A percentile compares a stretch with the other conserved stretches of the same genome.
Evolutionary conservation across 2,797 vertebrate species (phyloP).

Genomic region (Lepilemur ruficaudatus): DNA sequence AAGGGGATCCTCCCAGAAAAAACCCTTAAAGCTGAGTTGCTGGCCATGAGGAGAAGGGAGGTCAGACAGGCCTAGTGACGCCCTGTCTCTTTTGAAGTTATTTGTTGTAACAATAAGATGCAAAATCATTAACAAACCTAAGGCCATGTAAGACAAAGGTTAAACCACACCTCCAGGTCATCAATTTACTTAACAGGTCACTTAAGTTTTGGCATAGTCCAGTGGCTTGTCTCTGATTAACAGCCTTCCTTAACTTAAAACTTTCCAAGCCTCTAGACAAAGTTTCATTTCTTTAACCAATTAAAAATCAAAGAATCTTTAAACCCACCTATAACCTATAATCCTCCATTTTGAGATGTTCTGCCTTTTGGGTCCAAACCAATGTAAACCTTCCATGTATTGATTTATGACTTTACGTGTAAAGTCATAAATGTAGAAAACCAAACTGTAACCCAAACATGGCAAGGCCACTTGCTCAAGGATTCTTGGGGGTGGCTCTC

Average conservation of each 20-base stretch:
- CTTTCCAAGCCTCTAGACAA: neutral
- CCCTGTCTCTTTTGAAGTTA: neutral
- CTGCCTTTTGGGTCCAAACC: neutral
- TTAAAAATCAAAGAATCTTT: neutral
- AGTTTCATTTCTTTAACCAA: neutral
- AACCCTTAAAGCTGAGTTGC: neutral
- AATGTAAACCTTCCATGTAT: neutral
- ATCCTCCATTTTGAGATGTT: neutral
- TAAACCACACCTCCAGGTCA: neutral
- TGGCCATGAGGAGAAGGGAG: neutral
- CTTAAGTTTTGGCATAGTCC: neutral
- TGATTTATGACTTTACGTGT: neutral
- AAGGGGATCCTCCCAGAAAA: neutral
- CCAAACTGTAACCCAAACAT: neutral
- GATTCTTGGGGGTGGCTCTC: neutral
- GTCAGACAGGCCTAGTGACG: neutral
- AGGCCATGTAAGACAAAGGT: neutral
- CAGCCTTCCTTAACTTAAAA: neutral
- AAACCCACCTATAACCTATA: neutral
- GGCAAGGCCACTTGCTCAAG: neutral
- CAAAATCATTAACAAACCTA: neutral
- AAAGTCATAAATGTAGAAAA: neutral
- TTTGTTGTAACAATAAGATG: neutral
- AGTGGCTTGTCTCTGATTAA: neutral
- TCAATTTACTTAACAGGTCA: neutral